phyloP scores from a whole-genome alignment of 2,888 invertebrate species.

The Cryptus armator region DNA sequence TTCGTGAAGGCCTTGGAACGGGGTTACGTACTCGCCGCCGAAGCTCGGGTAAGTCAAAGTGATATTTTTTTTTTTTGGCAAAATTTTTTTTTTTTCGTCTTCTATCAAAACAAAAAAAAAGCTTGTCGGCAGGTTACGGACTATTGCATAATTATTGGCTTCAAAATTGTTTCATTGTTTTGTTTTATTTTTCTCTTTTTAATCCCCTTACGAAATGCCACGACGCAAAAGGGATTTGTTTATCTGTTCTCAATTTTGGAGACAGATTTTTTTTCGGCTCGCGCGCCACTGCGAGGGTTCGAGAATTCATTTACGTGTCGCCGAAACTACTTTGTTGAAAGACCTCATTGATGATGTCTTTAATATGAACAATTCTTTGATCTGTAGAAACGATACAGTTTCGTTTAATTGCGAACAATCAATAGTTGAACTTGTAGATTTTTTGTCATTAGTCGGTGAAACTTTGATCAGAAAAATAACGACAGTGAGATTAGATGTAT shows the following conservation, averaged over 20 bases:
- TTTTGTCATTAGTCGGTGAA: no score
- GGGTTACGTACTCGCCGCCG: conserved; percentile 95
- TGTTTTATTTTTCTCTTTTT: conserved; percentile 54
- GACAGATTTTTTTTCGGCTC: conserved; percentile 25
- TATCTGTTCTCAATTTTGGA: conserved; percentile 16
- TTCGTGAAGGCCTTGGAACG: conserved; percentile 94
- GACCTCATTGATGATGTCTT: neutral
- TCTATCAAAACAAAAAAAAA: conserved; percentile 63
- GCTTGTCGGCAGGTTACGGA: conserved; percentile 80
- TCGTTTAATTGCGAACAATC: no score
- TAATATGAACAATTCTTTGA: neutral
- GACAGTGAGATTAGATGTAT: no score
- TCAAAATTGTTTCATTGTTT: conserved; percentile 70
- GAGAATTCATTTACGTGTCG: neutral
- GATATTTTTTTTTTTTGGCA: conserved; percentile 72
- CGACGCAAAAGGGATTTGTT: conserved; percentile 66
- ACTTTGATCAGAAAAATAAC: no score
- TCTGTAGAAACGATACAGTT: no score
- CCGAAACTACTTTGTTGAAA: neutral
- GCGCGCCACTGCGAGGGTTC: neutral
- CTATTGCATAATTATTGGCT: conserved; percentile 76
- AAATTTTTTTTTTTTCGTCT: conserved; percentile 65
- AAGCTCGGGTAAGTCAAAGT: conserved; percentile 94
- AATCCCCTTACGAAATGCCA: conserved; percentile 11
- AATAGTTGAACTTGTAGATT: no score